Evolutionary conservation across 2,797 vertebrate genomes (phyloP).

Genomic region (Cheirogaleus major): DNA sequence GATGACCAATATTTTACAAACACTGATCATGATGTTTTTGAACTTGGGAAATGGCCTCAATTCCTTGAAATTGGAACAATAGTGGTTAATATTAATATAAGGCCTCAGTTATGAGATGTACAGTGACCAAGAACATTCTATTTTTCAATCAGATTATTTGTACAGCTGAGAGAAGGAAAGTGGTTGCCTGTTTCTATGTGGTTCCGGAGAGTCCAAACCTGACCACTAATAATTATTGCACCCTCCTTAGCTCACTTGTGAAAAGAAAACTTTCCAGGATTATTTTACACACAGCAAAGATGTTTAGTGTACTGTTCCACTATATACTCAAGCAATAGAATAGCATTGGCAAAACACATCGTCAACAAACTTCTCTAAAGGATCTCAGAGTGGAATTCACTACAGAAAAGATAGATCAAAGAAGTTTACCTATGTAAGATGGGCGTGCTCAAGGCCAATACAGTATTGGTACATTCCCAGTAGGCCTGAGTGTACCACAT

Average conservation of each 20-base stretch:
- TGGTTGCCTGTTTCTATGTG: background rate
- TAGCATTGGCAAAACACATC: background rate
- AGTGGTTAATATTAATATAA: background rate
- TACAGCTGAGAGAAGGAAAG: background rate
- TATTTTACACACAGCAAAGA: background rate
- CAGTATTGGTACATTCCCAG: background rate
- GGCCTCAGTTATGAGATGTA: background rate
- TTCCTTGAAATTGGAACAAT: background rate
- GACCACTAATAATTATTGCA: background rate
- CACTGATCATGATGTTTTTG: background rate
- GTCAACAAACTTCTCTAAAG: background rate
- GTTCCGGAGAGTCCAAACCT: background rate
- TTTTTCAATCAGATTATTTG: background rate
- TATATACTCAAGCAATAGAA: background rate
- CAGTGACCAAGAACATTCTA: conserved; percentile 13
- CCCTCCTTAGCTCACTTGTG: background rate
- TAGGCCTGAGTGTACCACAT: background rate
- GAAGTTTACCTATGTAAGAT: background rate
- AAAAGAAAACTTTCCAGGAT: background rate
- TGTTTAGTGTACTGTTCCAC: background rate
- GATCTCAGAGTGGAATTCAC: background rate
- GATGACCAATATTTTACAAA: conserved; percentile 33
- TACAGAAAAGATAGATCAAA: background rate
- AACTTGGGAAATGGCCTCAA: conserved; percentile 26
- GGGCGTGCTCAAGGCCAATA: background rate